phyloP scores from a whole-genome alignment of 2,797 vertebrate species.

The Hybognathus amarus region DNA sequence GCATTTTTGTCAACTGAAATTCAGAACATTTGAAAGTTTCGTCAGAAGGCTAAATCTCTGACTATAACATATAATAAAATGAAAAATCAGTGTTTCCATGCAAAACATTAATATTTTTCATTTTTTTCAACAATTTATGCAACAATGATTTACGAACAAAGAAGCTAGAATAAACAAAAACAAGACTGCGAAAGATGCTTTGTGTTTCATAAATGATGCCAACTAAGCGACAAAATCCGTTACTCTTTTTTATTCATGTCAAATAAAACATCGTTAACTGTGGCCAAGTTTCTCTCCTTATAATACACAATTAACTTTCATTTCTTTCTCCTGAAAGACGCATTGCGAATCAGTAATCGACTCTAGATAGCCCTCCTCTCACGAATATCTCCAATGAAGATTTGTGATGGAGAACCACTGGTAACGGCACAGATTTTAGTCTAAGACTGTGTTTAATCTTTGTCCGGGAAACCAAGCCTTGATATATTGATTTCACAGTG shows the following conservation, averaged over 20 bases:
- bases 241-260: constrained; percentile 6
- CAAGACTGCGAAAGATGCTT: neutral
- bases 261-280: constrained; percentile 8
- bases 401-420: constrained; percentile 19
- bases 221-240: neutral
- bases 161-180: neutral
- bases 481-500: constrained; percentile 13
- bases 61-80: no score
- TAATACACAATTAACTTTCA: constrained; percentile 28
- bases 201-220: neutral
- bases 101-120: no score
- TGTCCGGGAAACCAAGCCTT: constrained; percentile 18
- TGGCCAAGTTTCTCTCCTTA: constrained; percentile 1
- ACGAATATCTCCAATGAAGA: constrained; percentile 10
- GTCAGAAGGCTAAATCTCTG: neutral
- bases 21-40: neutral
- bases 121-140: neutral
- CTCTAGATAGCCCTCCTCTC: neutral
- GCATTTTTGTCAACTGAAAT: neutral
- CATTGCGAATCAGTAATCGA: constrained; percentile 23
- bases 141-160: neutral
- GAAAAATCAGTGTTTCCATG: neutral
- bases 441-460: constrained; percentile 16
- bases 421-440: constrained; percentile 5
- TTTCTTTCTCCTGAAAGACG: constrained; percentile 16